phyloP scores from a whole-genome alignment of 1,140 invertebrate genomes.

The Lepidostoma basale region DNA sequence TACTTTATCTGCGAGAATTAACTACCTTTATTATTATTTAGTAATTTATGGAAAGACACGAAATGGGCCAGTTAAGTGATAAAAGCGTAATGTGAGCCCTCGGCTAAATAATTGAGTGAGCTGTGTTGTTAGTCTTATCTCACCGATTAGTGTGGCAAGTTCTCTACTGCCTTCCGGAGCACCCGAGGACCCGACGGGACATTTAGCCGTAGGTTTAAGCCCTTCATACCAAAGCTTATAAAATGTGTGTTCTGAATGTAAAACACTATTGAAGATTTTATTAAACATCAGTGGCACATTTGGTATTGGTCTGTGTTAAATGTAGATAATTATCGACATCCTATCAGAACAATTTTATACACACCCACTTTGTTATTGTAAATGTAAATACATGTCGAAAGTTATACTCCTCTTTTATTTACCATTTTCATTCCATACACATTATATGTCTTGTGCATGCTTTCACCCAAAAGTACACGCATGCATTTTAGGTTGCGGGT shows the following conservation, averaged over 20 bases:
- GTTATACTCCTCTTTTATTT: slow-evolving; percentile 48
- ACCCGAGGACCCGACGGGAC: slow-evolving; percentile 38
- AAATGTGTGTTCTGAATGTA: slow-evolving; percentile 41
- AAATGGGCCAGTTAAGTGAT: slow-evolving; percentile 46
- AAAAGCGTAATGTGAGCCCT: slow-evolving; percentile 36
- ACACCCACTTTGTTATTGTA: slow-evolving; percentile 64
- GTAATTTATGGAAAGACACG: slow-evolving; percentile 37
- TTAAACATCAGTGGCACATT: slow-evolving; percentile 45
- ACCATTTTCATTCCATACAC: neutral
- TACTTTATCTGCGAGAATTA: slow-evolving; percentile 37
- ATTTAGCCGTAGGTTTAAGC: slow-evolving; percentile 46
- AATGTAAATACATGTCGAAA: slow-evolving; percentile 65
- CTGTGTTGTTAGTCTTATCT: slow-evolving; percentile 36
- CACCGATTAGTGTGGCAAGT: slow-evolving; percentile 39
- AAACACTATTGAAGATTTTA: slow-evolving; percentile 33
- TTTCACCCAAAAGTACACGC: too few relatives aligned
- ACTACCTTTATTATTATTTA: slow-evolving; percentile 33
- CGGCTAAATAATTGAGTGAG: slow-evolving; percentile 39
- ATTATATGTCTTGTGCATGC: too few relatives aligned
- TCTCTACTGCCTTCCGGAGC: slow-evolving; percentile 37
- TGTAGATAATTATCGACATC: slow-evolving; percentile 46
- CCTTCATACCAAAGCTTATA: slow-evolving; percentile 47
- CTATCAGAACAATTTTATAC: slow-evolving; percentile 56
- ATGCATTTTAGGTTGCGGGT: too few relatives aligned
- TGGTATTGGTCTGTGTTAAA: slow-evolving; percentile 44